Evolutionary conservation across 2,888 invertebrate genomes (phyloP), one percentile per base, ranked within the genome.

Genomic region (Brenthis hecate): DNA sequence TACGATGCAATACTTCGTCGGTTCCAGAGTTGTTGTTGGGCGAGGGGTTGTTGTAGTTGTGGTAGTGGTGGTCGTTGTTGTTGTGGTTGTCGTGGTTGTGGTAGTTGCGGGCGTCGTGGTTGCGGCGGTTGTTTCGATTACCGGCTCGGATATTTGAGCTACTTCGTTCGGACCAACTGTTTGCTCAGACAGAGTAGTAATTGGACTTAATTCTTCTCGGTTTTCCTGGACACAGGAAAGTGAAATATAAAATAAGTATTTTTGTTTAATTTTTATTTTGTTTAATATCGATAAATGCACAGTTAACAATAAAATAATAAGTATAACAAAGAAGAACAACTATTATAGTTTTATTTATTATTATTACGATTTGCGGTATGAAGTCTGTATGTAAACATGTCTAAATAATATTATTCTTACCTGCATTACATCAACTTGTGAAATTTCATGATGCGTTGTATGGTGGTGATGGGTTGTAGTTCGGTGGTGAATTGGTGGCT

Each of bases 1-100:
- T 62, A 97, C 96, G 65, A 96, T 95, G 85, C 97, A 98, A 81
- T 95, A 97, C 79, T 95, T 95, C 70, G 94, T 88, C 65, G 93
- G 93, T 77, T 92, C 92, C 70, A 94, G 84, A 48, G 95, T 95
- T 28, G 95, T 94, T 28, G 94, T 94, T 65, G 94, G 94, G 16
- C 85, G 86, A 0, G 93, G 88, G 14, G 95, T 94, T 1, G 93
- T 91, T 5, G 93, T 93, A 0, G 89, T 83, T 13, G 80, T 81
- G n/a, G 86, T 84, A 0, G 88, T 84, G 4, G 88, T 85, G 0
- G 87, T 86, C 28, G 93, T 88, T 0, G 94, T 93, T 0, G 91
- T 87, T 0, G 89, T 87, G 0, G 90, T 79, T 63, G 92, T 80
- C 81, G 81, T 81, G 0, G 85, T 85, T 0, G 88, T 85, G 13